Percentiles rank a stretch among this genome's conserved stretches.
Conservation (phyloP, 2,113 vertebrate species). For the Nyctereutes procyonoides region DNA sequence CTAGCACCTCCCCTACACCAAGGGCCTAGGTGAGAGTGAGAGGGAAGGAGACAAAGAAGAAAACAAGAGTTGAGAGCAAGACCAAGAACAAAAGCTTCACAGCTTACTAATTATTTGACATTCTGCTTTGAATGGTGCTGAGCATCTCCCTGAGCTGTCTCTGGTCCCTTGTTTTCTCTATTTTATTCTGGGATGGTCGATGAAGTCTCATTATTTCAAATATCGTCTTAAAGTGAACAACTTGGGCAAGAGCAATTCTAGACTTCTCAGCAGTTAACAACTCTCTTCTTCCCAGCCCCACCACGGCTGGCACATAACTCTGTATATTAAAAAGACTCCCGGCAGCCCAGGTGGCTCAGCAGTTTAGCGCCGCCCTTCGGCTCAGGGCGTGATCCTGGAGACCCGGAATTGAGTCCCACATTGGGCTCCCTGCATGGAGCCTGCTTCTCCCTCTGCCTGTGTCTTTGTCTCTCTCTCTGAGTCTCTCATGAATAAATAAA, state of each 20-base stretch:
- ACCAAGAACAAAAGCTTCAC: neutral
- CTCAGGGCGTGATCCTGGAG: too few relatives aligned
- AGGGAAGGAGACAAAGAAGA: neutral
- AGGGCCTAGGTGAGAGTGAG: conserved; percentile 49
- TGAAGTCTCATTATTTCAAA: neutral
- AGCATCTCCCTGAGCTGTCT: neutral
- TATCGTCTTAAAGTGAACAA: neutral
- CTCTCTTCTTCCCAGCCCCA: neutral
- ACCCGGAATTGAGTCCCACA: too few relatives aligned
- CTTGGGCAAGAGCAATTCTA: neutral
- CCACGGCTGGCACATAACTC: neutral
- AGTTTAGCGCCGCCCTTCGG: too few relatives aligned
- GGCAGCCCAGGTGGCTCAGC: too few relatives aligned
- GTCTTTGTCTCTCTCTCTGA: too few relatives aligned
- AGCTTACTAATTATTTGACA: neutral
- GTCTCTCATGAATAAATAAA: too few relatives aligned
- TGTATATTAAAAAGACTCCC: too few relatives aligned
- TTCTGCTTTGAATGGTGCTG: neutral
- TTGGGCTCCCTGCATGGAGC: too few relatives aligned
- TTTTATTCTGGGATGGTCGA: neutral
- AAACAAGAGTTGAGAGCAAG: neutral
- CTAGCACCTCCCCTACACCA: conserved; percentile 58
- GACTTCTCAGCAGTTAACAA: neutral
- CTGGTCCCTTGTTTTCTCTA: neutral
- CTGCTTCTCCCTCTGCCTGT: too few relatives aligned